Conservation (phyloP, 2,797 vertebrate genomes). For the Todus mexicanus region DNA sequence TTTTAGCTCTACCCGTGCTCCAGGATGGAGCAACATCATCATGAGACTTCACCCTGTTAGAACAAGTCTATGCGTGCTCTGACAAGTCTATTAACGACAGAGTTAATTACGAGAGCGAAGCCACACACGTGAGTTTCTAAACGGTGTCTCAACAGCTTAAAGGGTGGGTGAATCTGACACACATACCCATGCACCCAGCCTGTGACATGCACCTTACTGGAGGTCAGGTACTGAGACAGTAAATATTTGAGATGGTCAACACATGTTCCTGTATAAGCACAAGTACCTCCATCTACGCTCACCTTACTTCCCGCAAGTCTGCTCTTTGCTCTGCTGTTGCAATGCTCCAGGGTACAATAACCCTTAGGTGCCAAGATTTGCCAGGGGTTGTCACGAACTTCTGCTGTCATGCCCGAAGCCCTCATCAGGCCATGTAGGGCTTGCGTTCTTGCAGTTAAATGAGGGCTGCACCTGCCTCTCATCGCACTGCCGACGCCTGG, state of each 20-base stretch:
- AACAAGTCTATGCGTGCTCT: neutral
- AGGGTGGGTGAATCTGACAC: neutral
- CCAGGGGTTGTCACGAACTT: rapidly evolving
- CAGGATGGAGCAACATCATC: too few species aligned
- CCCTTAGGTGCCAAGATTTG: neutral
- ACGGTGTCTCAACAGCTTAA: neutral
- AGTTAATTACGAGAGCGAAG: neutral
- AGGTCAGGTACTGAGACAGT: neutral
- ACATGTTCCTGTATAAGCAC: neutral
- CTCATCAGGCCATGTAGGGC: neutral
- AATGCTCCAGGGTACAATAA: neutral
- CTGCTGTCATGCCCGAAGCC: neutral
- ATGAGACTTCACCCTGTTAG: neutral
- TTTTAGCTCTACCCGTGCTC: neutral
- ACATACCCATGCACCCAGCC: neutral
- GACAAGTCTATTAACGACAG: neutral
- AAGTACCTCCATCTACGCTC: neutral
- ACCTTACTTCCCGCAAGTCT: neutral
- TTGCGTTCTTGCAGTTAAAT: neutral
- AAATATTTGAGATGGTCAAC: neutral
- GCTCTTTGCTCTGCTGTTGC: neutral
- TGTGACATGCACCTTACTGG: neutral
- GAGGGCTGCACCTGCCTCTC: neutral
- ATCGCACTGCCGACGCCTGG: neutral
- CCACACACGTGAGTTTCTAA: neutral